Conservation (phyloP, 2,888 invertebrate genomes). For the Resseliella maxima region DNA sequence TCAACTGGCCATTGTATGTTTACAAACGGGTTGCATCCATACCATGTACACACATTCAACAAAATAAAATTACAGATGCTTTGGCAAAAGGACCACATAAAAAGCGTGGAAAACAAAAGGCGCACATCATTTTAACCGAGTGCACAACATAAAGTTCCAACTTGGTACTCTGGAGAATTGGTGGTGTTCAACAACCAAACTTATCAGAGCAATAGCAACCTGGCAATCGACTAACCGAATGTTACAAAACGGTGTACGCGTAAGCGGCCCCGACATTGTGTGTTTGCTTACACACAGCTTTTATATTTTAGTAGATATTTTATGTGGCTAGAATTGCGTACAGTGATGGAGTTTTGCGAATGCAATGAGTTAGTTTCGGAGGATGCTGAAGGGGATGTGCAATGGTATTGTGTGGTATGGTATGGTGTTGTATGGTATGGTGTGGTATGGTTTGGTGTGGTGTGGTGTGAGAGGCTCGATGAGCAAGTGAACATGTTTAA, state of each 20-base stretch:
- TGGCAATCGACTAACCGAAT: conserved; percentile 43
- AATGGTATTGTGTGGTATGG: too few relatives aligned
- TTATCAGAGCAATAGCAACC: background rate
- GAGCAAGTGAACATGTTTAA: background rate
- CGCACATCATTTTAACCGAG: conserved; percentile 45
- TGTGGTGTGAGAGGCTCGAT: background rate
- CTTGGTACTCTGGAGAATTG: conserved; percentile 27
- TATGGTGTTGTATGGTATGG: too few relatives aligned
- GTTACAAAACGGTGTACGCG: background rate
- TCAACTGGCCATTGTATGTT: background rate
- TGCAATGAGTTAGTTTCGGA: too few relatives aligned
- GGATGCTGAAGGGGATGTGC: too few relatives aligned
- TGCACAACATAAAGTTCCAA: conserved; percentile 2
- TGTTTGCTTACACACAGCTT: background rate
- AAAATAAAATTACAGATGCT: conserved; percentile 45
- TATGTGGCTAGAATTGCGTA: conserved; percentile 27
- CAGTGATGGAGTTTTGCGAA: background rate
- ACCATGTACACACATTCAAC: background rate
- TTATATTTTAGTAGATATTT: conserved; percentile 35
- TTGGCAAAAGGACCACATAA: background rate
- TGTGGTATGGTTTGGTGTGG: too few relatives aligned
- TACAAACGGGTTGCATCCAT: background rate
- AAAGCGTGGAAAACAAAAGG: background rate
- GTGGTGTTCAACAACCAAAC: background rate
- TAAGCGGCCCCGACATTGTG: background rate